Evolutionary conservation across 1,140 invertebrate genomes (phyloP).

Genomic region (Bombus waltoni): DNA sequence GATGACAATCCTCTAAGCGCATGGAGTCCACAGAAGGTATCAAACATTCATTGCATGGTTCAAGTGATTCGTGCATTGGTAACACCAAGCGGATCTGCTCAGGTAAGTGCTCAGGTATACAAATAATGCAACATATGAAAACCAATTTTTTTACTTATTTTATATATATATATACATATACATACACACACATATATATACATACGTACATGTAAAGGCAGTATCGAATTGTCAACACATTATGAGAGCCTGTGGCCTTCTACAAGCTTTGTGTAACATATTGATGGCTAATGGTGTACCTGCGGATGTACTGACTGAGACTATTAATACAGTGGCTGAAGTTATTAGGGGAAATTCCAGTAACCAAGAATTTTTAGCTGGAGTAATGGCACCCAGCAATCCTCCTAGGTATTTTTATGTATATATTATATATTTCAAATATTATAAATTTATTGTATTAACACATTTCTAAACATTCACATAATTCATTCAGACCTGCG

Average conservation of each 20-base stretch:
- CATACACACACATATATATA: background rate
- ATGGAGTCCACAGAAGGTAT: constrained; percentile 97
- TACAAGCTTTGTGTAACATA: constrained; percentile 93
- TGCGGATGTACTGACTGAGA: constrained; percentile 97
- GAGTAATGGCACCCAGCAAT: constrained; percentile 95
- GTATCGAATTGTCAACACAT: constrained; percentile 92
- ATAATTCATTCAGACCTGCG: constrained; percentile 86
- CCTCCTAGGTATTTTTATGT: constrained; percentile 88
- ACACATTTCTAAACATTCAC: constrained; percentile 11
- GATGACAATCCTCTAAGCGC: constrained; percentile 86
- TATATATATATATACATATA: background rate
- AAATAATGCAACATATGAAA: background rate
- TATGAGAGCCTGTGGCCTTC: constrained; percentile 92
- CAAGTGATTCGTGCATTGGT: constrained; percentile 95
- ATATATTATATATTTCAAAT: background rate
- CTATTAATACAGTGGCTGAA: constrained; percentile 97
- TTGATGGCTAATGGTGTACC: constrained; percentile 98
- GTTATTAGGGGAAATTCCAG: constrained; percentile 94
- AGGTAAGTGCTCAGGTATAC: constrained; percentile 81
- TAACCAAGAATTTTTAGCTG: constrained; percentile 97
- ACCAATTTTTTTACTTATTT: background rate
- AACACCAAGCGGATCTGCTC: constrained; percentile 92
- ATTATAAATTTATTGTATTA: background rate
- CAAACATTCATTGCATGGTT: constrained; percentile 95
- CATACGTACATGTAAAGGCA: constrained; percentile 59